Percentiles rank a stretch among this genome's conserved stretches.
Evolutionary conservation across 2,888 invertebrate species (phyloP).

Genomic region (Coelopa pilipes): DNA sequence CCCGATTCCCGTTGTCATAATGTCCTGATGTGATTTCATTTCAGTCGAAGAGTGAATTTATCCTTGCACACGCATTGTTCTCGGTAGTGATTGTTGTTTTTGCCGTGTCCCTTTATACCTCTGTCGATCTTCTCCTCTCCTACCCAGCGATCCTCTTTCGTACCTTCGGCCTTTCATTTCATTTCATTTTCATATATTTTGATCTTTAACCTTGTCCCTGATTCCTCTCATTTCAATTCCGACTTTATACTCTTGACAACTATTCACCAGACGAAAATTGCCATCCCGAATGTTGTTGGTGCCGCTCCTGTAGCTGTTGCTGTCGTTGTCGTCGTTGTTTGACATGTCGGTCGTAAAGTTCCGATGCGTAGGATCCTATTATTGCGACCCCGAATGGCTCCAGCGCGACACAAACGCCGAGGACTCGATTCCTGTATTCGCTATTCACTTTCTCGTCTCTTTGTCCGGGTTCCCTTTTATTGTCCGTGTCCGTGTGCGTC

Average conservation of each 20-base stretch:
- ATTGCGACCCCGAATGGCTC: not conserved
- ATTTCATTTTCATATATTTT: slow-evolving; percentile 28
- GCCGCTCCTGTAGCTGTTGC: too few relatives aligned
- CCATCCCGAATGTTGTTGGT: too few relatives aligned
- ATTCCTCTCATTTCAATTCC: slow-evolving; percentile 19
- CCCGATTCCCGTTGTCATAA: too few relatives aligned
- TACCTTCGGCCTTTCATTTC: not conserved
- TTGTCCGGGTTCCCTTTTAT: not conserved
- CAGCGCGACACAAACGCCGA: not conserved
- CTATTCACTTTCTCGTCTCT: not conserved
- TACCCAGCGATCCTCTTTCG: slow-evolving; percentile 1
- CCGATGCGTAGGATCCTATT: slow-evolving; percentile 26
- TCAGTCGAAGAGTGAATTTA: too few relatives aligned
- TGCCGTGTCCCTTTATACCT: too few relatives aligned
- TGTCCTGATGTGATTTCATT: too few relatives aligned
- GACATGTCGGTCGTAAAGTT: slow-evolving; percentile 31
- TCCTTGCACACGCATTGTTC: too few relatives aligned
- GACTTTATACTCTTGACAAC: slow-evolving; percentile 29
- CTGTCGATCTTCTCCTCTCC: not conserved
- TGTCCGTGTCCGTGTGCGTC: not conserved
- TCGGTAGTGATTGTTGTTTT: too few relatives aligned
- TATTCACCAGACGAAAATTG: not conserved
- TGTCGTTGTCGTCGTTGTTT: slow-evolving; percentile 25
- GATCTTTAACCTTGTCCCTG: slow-evolving; percentile 32
- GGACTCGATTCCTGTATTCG: not conserved